Evolutionary conservation across 2,113 vertebrate genomes (phyloP).

Genomic region (Cairina moschata): DNA sequence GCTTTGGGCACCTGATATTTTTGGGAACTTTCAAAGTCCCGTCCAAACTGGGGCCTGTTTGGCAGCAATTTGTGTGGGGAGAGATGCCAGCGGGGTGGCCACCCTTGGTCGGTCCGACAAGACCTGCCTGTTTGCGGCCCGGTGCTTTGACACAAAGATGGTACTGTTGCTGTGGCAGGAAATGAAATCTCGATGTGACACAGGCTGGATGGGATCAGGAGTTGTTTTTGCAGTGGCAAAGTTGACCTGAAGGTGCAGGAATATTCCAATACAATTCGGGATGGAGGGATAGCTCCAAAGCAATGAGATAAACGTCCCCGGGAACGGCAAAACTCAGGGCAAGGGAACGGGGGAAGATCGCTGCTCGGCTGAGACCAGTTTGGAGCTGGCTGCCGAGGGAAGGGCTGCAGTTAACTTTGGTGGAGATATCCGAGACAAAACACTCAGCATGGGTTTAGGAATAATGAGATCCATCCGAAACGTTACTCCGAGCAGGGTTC

Average conservation of each 20-base stretch:
- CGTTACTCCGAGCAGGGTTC: not conserved
- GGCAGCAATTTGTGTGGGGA: not conserved
- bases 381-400: constrained; percentile 14
- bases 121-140: constrained; percentile 42
- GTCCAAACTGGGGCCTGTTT: constrained; percentile 21
- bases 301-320: accelerated
- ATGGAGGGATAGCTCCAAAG: not conserved
- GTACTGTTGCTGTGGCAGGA: constrained; percentile 35
- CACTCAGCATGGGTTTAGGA: not conserved
- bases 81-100: constrained; percentile 10
- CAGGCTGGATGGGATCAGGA: not conserved
- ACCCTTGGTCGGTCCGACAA: constrained; percentile 22
- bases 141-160: constrained; percentile 38
- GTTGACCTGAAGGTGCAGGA: not conserved
- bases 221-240: not conserved
- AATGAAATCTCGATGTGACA: not conserved
- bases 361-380: not conserved
- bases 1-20: constrained; percentile 43
- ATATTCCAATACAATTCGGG: not conserved
- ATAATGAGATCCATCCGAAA: constrained; percentile 34
- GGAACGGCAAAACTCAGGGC: not conserved
- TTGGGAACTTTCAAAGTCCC: constrained; percentile 6
- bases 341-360: not conserved
- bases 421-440: not conserved
- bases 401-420: not conserved